Evolutionary conservation across 2,113 vertebrate species (phyloP).

Genomic region (Sceloporus tristichus): DNA sequence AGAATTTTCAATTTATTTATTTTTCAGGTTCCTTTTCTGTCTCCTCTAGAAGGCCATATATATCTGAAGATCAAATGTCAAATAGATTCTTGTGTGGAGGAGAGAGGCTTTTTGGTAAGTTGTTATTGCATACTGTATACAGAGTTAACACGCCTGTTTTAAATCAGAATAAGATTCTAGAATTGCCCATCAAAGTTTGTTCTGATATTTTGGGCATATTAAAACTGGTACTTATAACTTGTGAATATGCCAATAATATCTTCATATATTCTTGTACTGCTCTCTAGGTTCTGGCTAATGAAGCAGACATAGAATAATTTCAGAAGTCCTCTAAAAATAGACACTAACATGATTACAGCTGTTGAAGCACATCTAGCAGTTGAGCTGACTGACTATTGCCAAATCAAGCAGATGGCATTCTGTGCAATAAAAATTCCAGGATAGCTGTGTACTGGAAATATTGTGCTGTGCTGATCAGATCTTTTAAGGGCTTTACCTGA

Average conservation of each 20-base stretch:
- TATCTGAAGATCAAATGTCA: slow-evolving; percentile 93
- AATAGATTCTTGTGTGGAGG: slow-evolving; percentile 89
- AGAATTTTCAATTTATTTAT: slow-evolving; percentile 21
- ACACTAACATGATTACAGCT: not conserved
- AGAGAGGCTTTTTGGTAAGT: slow-evolving; percentile 94
- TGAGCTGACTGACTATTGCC: not conserved
- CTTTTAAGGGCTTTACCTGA: not conserved
- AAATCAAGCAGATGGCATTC: slow-evolving; percentile 72
- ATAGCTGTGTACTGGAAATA: not conserved
- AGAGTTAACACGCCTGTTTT: not conserved
- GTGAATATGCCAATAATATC: not conserved
- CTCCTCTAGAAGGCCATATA: slow-evolving; percentile 93
- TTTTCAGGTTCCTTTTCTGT: slow-evolving; percentile 91
- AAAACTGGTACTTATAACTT: not conserved
- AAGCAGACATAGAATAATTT: not conserved
- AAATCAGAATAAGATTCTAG: not conserved
- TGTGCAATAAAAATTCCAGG: slow-evolving; percentile 42
- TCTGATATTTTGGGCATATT: not conserved
- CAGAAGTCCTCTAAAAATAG: not conserved
- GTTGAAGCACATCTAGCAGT: not conserved
- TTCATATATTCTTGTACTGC: not conserved
- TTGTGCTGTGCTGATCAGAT: not conserved
- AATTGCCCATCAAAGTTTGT: not conserved
- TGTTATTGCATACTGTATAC: not conserved
- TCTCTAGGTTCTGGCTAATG: not conserved